Evolutionary conservation across 64 coral and sea anemone genomes (phyloP).

Genomic region (Actinia tenebrosa): DNA sequence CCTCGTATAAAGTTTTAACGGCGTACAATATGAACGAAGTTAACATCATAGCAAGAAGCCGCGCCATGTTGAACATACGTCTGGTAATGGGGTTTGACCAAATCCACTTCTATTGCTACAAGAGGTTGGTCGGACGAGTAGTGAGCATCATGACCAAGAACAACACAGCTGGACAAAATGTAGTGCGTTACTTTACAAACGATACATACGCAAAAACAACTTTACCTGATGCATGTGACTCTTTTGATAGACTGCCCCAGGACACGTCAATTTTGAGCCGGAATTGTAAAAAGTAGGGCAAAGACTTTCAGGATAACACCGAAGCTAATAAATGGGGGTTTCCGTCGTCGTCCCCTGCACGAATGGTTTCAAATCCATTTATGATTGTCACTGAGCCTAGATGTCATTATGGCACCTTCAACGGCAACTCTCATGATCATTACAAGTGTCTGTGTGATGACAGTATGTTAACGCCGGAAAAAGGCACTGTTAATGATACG

Average conservation of each 20-base stretch:
- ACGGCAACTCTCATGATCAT: not conserved
- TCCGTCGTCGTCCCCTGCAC: not conserved
- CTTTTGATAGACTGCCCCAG: not conserved
- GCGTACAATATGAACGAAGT: not conserved
- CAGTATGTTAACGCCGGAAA: not conserved
- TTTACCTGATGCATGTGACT: not conserved
- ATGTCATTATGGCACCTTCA: not conserved
- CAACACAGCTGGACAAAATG: not conserved
- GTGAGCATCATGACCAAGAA: slow-evolving; percentile 21
- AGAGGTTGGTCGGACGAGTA: not conserved
- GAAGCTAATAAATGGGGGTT: not conserved
- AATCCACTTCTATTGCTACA: slow-evolving; percentile 13
- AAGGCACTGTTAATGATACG: not conserved
- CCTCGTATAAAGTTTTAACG: not conserved
- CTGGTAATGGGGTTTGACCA: not conserved
- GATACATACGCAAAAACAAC: not conserved
- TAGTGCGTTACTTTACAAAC: not conserved
- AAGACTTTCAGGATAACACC: not conserved
- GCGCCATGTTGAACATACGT: not conserved
- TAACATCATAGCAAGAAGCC: not conserved
- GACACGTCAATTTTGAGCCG: not conserved
- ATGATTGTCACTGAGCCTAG: not conserved
- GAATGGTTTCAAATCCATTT: not conserved
- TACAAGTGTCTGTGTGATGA: not conserved
- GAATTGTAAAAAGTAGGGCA: not conserved